Percentiles rank a stretch among this genome's conserved stretches.
These are phyloP conservation scores for Chinchilla lanigera DNA, from an alignment of 2,113 vertebrate genomes.

Conservation along the genomic window DNA sequence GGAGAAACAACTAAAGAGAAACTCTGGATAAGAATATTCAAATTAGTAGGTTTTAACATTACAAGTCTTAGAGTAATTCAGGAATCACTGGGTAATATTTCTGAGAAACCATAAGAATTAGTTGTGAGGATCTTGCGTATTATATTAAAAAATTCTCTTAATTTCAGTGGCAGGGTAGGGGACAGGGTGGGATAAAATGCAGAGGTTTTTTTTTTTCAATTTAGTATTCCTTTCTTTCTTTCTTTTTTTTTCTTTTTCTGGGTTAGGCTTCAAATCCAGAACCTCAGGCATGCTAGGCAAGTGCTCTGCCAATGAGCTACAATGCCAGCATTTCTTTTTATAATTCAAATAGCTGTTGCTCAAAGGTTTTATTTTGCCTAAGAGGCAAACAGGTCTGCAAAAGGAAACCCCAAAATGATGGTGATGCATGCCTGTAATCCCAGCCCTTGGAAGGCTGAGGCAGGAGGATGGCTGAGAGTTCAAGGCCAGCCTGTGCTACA, in stretches of 20 bases:
- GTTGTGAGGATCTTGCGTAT: neutral
- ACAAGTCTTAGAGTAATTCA: neutral
- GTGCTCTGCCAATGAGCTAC: neutral
- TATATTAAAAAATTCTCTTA: neutral
- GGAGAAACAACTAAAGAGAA: neutral
- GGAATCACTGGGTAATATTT: neutral
- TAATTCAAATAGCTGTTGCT: neutral
- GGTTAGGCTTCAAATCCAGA: neutral
- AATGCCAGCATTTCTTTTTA: neutral
- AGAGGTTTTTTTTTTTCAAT: neutral
- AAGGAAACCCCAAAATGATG: neutral
- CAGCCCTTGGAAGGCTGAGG: neutral
- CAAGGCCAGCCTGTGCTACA: neutral
- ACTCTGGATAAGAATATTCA: neutral
- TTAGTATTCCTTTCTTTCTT: neutral
- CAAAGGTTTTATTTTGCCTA: neutral
- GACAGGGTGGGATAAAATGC: too few relatives aligned
- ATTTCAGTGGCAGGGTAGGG: neutral
- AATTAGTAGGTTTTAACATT: neutral
- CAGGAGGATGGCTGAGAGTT: neutral
- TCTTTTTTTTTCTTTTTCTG: neutral
- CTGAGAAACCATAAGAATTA: conserved; percentile 29
- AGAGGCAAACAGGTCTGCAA: neutral
- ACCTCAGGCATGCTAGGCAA: neutral
- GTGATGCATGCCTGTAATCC: neutral